Conservation (phyloP, 2,888 invertebrate genomes). For the Aporophyla lueneburgensis region DNA sequence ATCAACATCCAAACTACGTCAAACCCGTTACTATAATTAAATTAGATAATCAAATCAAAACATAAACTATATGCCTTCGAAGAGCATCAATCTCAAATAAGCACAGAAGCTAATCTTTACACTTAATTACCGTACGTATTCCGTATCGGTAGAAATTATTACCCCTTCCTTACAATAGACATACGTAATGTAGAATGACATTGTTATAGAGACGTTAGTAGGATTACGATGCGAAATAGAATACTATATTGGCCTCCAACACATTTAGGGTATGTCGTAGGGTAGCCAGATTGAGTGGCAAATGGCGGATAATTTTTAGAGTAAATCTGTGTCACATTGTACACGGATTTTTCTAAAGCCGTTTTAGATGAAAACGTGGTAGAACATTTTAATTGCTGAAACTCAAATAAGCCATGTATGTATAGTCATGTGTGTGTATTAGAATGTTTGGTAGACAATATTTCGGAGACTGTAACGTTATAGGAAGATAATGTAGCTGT, state of each 20-base stretch:
- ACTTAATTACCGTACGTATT: constrained; percentile 36
- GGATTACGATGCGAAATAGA: constrained; percentile 42
- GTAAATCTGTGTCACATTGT: background rate
- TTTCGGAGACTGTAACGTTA: background rate
- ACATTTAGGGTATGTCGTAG: background rate
- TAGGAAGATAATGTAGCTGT: background rate
- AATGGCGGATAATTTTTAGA: background rate
- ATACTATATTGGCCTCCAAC: constrained; percentile 26
- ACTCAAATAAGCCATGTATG: background rate
- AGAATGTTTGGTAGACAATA: background rate
- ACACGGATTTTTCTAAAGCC: background rate
- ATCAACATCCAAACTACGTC: background rate
- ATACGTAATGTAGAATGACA: constrained; percentile 11
- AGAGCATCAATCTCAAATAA: constrained; percentile 26
- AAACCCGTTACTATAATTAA: constrained; percentile 10
- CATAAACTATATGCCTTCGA: constrained; percentile 10
- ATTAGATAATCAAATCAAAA: constrained; percentile 36
- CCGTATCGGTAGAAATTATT: constrained; percentile 42
- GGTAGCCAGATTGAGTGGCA: background rate
- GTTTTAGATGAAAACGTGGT: background rate
- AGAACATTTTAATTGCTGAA: background rate
- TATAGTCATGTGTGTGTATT: too few relatives aligned
- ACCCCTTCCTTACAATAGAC: constrained; percentile 17
- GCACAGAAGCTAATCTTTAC: constrained; percentile 39
- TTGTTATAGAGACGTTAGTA: constrained; percentile 17